Conservation (phyloP, 2,797 vertebrate genomes). For the Syndactyla subalaris region DNA sequence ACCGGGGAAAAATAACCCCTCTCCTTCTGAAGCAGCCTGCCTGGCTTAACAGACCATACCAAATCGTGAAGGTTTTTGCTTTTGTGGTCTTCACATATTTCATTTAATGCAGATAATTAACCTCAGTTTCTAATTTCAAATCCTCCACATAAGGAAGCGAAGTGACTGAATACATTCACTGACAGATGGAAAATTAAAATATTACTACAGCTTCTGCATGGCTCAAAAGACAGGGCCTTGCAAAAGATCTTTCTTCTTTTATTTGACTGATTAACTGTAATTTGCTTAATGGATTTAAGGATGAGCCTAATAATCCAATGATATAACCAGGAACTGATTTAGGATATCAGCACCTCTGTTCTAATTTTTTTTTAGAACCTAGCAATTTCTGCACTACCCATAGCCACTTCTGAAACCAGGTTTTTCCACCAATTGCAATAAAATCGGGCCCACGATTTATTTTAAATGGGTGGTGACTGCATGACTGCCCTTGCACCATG, state of each 20-base stretch:
- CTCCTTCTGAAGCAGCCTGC: constrained; percentile 43
- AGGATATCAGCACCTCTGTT: constrained; percentile 32
- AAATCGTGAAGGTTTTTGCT: constrained; percentile 59
- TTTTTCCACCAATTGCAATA: not conserved
- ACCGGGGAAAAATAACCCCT: constrained; percentile 39
- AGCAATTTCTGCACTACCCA: not conserved
- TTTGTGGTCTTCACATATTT: constrained; percentile 62
- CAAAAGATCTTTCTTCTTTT: constrained; percentile 57
- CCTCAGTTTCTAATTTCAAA: constrained; percentile 71
- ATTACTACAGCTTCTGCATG: constrained; percentile 50
- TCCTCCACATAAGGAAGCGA: constrained; percentile 26
- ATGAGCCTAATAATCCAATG: constrained; percentile 70
- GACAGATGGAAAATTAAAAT: constrained; percentile 68
- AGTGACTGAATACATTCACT: constrained; percentile 54
- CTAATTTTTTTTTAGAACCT: not conserved
- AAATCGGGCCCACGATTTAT: not conserved
- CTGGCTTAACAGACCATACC: constrained; percentile 60
- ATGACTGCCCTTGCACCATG: not conserved
- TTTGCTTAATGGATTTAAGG: constrained; percentile 72
- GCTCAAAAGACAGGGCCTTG: constrained; percentile 35
- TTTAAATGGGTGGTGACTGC: not conserved
- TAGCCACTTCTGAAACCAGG: not conserved
- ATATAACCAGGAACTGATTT: constrained; percentile 54
- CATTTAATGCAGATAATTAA: constrained; percentile 72
- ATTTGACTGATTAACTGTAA: constrained; percentile 65